Base-by-base conservation (phyloP, 2,888 invertebrate species). In the Cybosia mesomella region DNA sequence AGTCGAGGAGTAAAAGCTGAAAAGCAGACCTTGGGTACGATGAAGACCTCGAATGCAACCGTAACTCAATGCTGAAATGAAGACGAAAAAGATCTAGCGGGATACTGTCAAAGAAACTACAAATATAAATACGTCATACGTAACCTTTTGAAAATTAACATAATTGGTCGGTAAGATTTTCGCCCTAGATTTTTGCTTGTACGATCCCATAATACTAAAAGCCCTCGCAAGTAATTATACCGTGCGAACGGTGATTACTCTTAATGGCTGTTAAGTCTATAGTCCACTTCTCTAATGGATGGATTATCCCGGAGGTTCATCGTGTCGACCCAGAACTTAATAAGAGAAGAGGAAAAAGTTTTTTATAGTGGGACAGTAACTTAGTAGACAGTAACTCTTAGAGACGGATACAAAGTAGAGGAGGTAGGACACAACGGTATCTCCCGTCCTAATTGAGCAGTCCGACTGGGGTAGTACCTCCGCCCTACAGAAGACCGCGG, bases 341-440 rank as follows among this genome's bases (percentile, higher is more conserved):
- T 58, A 58, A 58, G 57, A 18, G 18, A 58, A 58, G 57, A 18
- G 28, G 57, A 32, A n/a, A 49, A 49, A 49, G 49, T n/a, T n/a
- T 49, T 49, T 49, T 49, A 49, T n/a, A n/a, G 49, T 1, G 9
- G 8, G n/a, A 49, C 49, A 49, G 43, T 43, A 39, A 39, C n/a
- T n/a, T n/a, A n/a, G n/a, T n/a, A n/a, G n/a, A n/a, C n/a, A n/a
- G n/a, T n/a, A n/a, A n/a, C n/a, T n/a, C n/a, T n/a, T n/a, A n/a
- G n/a, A n/a, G n/a, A n/a, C n/a, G n/a, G n/a, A n/a, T n/a, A n/a
- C n/a, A n/a, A n/a, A n/a, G n/a, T n/a, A n/a, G n/a, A n/a, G n/a
- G n/a, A n/a, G n/a, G n/a, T n/a, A n/a, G n/a, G n/a, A n/a, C n/a
- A n/a, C n/a, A n/a, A n/a, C n/a, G n/a, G n/a, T n/a, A n/a, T n/a